These are phyloP conservation scores for Halcyon malimbica DNA, from an alignment of 2,113 vertebrate genomes.

Conservation along the genomic window DNA sequence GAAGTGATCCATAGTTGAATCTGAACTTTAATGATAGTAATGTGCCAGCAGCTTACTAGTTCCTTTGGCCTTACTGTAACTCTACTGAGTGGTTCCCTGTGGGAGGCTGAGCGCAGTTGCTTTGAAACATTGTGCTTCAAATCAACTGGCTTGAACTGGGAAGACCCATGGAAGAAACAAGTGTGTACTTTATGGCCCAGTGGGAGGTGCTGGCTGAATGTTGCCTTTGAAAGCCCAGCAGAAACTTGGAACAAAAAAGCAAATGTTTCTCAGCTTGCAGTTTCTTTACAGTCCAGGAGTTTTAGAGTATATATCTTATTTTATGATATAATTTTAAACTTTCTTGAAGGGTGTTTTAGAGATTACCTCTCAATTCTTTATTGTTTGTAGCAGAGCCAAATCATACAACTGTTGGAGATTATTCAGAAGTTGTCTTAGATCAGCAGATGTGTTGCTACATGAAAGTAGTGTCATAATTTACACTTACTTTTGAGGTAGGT, in stretches of 20 bases:
- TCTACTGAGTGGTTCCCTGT: background rate
- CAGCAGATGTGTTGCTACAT: background rate
- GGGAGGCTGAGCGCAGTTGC: background rate
- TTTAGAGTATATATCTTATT: background rate
- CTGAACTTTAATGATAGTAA: background rate
- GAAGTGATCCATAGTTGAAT: background rate
- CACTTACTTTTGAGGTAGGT: background rate
- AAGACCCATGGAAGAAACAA: background rate
- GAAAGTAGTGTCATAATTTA: background rate
- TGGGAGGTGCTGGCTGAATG: background rate
- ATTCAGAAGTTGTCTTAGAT: background rate
- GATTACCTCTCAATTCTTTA: background rate
- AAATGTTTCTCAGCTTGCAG: background rate
- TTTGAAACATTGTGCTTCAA: background rate
- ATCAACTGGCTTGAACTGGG: background rate
- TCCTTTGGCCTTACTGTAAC: background rate
- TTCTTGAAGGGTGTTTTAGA: background rate
- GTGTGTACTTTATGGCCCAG: background rate
- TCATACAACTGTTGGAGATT: background rate
- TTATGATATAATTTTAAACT: background rate
- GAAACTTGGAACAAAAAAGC: background rate
- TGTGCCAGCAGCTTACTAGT: constrained; percentile 12
- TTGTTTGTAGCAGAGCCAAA: background rate
- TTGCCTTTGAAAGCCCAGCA: background rate
- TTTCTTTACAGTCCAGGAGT: background rate